Conservation (phyloP, 2,797 vertebrate species). For the Muscicapa striata region DNA sequence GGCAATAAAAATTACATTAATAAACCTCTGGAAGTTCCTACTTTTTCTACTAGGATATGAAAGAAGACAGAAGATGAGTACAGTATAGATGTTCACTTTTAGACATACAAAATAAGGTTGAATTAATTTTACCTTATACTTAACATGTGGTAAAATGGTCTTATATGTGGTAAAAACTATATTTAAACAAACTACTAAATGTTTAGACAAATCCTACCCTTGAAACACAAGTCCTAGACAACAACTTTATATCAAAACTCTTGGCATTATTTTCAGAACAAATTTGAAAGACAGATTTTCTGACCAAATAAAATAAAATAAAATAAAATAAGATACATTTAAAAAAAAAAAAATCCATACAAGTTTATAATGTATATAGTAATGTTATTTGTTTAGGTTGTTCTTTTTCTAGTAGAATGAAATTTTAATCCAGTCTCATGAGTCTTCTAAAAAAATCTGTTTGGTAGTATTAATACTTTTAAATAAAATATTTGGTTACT, state of each 20-base stretch:
- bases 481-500: neutral
- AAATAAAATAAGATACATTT: neutral
- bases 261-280: neutral
- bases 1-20: neutral
- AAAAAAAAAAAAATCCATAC: accelerated
- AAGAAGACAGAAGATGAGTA: neutral
- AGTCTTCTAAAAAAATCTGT: neutral
- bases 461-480: neutral
- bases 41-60: neutral
- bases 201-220: neutral
- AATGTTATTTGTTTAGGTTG: accelerated
- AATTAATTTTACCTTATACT: neutral
- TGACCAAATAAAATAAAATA: neutral
- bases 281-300: neutral
- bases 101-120: neutral
- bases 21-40: neutral
- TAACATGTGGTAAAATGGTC: neutral
- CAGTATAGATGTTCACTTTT: neutral
- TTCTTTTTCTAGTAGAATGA: neutral
- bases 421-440: neutral
- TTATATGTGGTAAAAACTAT: neutral
- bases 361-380: neutral
- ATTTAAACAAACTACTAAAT: neutral
- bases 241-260: neutral
- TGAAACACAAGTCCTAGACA: neutral